Base-by-base conservation (phyloP, 2,888 invertebrate species). In the Ctenicera cuprea region DNA sequence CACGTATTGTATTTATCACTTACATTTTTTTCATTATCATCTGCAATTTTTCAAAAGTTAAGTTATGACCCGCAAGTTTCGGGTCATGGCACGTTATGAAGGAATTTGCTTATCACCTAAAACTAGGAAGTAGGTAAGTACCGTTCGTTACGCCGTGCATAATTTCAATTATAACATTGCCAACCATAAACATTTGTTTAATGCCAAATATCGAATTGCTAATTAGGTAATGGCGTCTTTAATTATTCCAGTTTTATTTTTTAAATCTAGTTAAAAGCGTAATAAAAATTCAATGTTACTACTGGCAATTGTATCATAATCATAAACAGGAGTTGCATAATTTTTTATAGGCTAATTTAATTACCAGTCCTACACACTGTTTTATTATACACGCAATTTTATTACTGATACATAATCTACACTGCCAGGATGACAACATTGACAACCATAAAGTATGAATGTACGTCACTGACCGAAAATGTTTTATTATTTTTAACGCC, bases 1-100 rank as follows among this genome's bases (percentile, higher is more conserved):
- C 62, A 26, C 62, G 45, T 45, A 63, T 63, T 45, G 62, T 63
- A 63, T 63, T 63, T 63, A 63, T 63, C 62, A 63, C 62, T 63
- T 59, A 18, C 59, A 20, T 43, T 63, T 57, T 57, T 37, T 37
- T 26, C 5, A 20, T 38, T 59, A 59, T 59, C 59, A 59, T 59
- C 59, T 30, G 22, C 38, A 14, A 50, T 50, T 50, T 50, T 22
- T n/a, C 18, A 18, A 16, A 48, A 18, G 16, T 20, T 18, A 48
- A 18, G 16, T 20, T 18, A 20, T 11, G 18, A 18, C 18, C 18
- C 9, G 14, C 3, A 3, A 2, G 41, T 48, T 16, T 18, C 18
- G 48, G 48, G 48, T 48, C 48, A 48, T 16, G 48, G 18, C 48
- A 11, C 9, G 20, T 16, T 11, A 5, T 1, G 14, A 41, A 41